Base-by-base conservation (phyloP, 2,113 vertebrate species). In the Dolichallabes microphthalmus region DNA sequence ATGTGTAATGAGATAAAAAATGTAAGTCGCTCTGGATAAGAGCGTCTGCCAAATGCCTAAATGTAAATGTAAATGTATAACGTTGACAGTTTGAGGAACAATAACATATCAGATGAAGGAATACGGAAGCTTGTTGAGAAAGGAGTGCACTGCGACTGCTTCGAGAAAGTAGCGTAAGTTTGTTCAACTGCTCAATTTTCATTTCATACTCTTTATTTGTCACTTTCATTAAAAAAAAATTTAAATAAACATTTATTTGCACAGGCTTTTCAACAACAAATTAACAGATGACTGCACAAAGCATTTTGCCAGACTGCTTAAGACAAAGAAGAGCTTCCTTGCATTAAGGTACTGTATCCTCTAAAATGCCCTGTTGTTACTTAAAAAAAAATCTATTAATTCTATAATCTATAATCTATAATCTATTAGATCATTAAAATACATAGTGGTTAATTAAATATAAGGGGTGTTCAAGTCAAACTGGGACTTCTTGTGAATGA, bases 261-360 rank as follows among this genome's bases (percentile, higher is more conserved):
- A 35, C 87, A 97, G 96, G 53, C 93, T 97, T 32, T 97, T 96
- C 91, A 97, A 96, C 93, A 97, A 97, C 91, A 95, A 91, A 25
- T 79, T 97, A 85, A 97, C 96, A 0, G 95, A 97, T 53, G 92
- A 91, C 57, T 96, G 94, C 71, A 90, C 93, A 5, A 87, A 88
- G 60, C 86, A 95, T 85, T 88, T 97, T 87, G 93, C 94, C 85
- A 85, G 84, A 35, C 94, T 97, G 55, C 91, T 97, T 5, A 93
- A 92, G 19, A 90, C 84, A 87, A 95, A 91, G 86, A 89, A 93
- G 89, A 91, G 96, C 90, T 97, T 97, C 85, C 35, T 96, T 58
- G 82, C 95, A 0, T 64, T 97, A 85, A 95, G 95, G 96, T 96
- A n/a, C n/a, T n/a, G n/a, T n/a, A 88, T 75, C 63, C 30, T 86